These are phyloP conservation scores for Pandemis corylana DNA, from an alignment of 2,888 invertebrate species.

Conservation along the genomic window DNA sequence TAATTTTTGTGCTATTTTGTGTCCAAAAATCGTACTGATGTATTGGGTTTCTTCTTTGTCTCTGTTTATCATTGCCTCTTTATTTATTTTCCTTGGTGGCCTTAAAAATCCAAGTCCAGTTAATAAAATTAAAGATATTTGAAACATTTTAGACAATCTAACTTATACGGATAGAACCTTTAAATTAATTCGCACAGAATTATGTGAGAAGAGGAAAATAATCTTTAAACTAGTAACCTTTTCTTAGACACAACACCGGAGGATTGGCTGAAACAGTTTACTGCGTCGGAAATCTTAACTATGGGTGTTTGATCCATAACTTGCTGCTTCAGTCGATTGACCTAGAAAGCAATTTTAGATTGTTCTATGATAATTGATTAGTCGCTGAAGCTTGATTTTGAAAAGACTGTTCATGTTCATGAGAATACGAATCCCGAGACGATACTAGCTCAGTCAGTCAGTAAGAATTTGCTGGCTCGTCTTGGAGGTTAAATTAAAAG, in stretches of 20 bases:
- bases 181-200: too few relatives aligned
- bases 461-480: too few relatives aligned
- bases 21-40: slow-evolving; percentile 61
- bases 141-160: background rate
- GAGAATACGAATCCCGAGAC: background rate
- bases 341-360: slow-evolving; percentile 51
- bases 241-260: slow-evolving; percentile 2
- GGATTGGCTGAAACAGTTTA: slow-evolving; percentile 58
- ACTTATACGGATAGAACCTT: too few relatives aligned
- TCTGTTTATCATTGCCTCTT: slow-evolving; percentile 41
- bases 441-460: too few relatives aligned
- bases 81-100: slow-evolving; percentile 31
- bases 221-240: slow-evolving; percentile 15
- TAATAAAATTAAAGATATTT: background rate
- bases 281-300: slow-evolving; percentile 67
- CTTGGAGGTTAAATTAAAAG: too few relatives aligned
- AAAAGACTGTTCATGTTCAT: background rate
- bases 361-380: background rate
- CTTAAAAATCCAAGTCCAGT: slow-evolving; percentile 15
- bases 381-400: background rate
- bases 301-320: slow-evolving; percentile 67
- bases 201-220: background rate
- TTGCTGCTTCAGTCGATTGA: slow-evolving; percentile 66
- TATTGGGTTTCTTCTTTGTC: slow-evolving; percentile 47
- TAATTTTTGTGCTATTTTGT: slow-evolving; percentile 59